Evolutionary conservation across 35 echinoderm and acorn worm genomes (phyloP).

Genomic region (Heliocidaris erythrogramma): DNA sequence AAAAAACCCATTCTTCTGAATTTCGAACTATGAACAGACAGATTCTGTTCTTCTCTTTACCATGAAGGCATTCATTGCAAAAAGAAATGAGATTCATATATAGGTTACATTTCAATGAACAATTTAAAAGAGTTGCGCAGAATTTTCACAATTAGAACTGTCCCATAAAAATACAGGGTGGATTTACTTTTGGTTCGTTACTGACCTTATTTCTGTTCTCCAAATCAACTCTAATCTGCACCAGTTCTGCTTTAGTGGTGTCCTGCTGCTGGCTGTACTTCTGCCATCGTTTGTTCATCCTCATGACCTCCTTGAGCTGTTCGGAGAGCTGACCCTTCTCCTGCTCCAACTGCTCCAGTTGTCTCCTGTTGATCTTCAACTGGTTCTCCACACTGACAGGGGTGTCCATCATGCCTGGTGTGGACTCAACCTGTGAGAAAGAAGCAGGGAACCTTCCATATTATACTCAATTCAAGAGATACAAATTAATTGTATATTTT

Average conservation of each 20-base stretch:
- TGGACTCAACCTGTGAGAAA: not conserved
- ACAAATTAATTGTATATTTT: not conserved
- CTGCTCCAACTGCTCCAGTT: slow-evolving; percentile 54
- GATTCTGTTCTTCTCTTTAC: too few species aligned
- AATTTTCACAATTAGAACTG: too few species aligned
- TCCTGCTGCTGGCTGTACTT: slow-evolving; percentile 52
- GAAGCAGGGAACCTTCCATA: not conserved
- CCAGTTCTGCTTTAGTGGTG: slow-evolving; percentile 12
- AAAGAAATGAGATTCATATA: too few species aligned
- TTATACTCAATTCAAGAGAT: not conserved
- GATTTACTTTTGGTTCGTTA: not conserved
- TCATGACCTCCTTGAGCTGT: slow-evolving; percentile 58
- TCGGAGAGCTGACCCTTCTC: slow-evolving; percentile 34
- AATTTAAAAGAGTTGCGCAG: too few species aligned
- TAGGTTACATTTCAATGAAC: too few species aligned
- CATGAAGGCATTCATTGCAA: too few species aligned
- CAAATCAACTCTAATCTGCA: not conserved
- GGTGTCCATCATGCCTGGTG: slow-evolving; percentile 16
- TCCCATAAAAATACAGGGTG: too few species aligned
- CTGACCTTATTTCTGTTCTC: slow-evolving; percentile 11
- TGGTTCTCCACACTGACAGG: slow-evolving; percentile 39
- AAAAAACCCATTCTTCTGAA: too few species aligned
- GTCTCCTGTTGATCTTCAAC: slow-evolving; percentile 19
- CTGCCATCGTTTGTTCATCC: slow-evolving; percentile 64
- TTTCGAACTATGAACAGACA: too few species aligned